Evolutionary conservation across 2,888 invertebrate genomes (phyloP).

Genomic region (Byasa hedistus): DNA sequence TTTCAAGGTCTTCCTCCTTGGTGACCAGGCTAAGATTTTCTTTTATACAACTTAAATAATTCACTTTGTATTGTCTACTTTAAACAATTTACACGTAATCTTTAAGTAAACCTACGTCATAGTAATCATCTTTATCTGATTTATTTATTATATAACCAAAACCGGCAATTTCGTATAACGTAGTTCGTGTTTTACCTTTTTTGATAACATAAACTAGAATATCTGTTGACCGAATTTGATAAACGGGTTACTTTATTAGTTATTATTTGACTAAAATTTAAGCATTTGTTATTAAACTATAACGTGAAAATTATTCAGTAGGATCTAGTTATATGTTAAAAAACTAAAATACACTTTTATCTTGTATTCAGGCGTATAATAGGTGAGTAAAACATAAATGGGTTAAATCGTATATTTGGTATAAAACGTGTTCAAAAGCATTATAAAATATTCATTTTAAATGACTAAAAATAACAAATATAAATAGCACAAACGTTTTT

Average conservation of each 20-base stretch:
- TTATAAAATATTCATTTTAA: neutral
- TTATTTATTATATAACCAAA: neutral
- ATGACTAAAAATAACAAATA: neutral
- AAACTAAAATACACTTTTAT: too few relatives aligned
- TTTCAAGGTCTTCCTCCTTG: too few relatives aligned
- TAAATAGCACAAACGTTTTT: neutral
- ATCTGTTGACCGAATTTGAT: neutral
- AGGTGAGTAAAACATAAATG: neutral
- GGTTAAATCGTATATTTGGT: conserved; percentile 13
- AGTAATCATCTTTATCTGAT: conserved; percentile 1
- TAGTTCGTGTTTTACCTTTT: neutral
- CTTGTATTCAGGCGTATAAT: too few relatives aligned
- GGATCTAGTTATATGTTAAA: too few relatives aligned
- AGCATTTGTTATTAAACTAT: too few relatives aligned
- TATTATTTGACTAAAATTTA: too few relatives aligned
- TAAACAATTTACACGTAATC: neutral
- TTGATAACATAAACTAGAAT: neutral
- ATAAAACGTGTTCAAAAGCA: neutral
- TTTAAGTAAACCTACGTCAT: neutral
- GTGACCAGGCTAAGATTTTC: too few relatives aligned
- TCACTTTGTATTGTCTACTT: too few relatives aligned
- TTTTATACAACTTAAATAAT: too few relatives aligned
- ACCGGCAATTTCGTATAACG: neutral
- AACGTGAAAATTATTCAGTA: too few relatives aligned
- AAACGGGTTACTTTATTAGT: neutral